Evolutionary conservation across 1,140 invertebrate species (phyloP).

Genomic region (Pseudomyrmex flavicornis): DNA sequence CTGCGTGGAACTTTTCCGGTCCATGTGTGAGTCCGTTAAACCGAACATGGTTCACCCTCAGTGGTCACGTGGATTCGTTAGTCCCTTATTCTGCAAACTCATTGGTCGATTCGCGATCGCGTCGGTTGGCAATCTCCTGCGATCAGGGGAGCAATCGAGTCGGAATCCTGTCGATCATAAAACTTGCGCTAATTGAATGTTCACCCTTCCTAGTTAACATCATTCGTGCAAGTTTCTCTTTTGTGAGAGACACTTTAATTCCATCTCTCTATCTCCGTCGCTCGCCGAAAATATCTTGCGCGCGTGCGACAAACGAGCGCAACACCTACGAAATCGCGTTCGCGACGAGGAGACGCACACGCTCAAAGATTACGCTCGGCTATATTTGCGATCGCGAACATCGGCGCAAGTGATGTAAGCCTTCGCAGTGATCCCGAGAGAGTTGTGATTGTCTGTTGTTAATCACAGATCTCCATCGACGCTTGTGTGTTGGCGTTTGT

Average conservation of each 20-base stretch:
- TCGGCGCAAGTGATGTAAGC: conserved; percentile 68
- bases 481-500: conserved; percentile 9
- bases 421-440: conserved; percentile 68
- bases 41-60: too few species aligned
- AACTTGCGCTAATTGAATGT: too few species aligned
- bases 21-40: too few species aligned
- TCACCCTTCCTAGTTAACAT: neutral
- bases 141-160: too few species aligned
- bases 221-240: neutral
- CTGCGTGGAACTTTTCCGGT: too few species aligned
- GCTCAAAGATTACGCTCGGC: conserved; percentile 25
- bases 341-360: neutral
- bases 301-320: neutral
- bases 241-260: neutral
- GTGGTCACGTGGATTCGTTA: too few species aligned
- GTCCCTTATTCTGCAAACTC: too few species aligned
- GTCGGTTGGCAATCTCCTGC: too few species aligned
- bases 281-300: conserved; percentile 30
- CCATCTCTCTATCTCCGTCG: conserved; percentile 1
- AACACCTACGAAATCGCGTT: neutral
- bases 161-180: too few species aligned
- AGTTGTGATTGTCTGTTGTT: conserved; percentile 50
- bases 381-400: conserved; percentile 65
- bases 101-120: too few species aligned
- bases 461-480: conserved; percentile 31